Base-by-base conservation (phyloP, 2,888 invertebrate genomes). In the Toxonevra muliebris region DNA sequence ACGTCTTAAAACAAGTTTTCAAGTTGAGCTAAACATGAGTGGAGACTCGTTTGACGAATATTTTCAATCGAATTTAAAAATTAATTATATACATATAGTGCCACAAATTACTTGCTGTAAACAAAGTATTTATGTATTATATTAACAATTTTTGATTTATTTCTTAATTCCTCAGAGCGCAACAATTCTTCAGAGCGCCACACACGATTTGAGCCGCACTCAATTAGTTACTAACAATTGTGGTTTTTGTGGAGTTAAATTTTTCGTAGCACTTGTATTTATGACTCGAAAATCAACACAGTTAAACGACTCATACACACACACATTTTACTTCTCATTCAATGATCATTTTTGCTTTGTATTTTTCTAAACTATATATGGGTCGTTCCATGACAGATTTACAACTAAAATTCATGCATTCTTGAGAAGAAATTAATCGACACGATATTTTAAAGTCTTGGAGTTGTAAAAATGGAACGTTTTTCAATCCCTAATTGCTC, bases 391-490 rank as follows among this genome's bases (percentile, higher is more conserved):
- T 58, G 15, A 10, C 11, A 42, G 4, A 8, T 19, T 59, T 59
- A 19, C 17, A 59, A 43, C n/a, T 11, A 42, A 58, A 42, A 20
- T 45, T 20, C 58, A 59, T 59, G 58, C 58, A 59, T n/a, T n/a
- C n/a, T n/a, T n/a, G n/a, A n/a, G n/a, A n/a, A n/a, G n/a, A n/a
- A n/a, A n/a, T n/a, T n/a, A n/a, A n/a, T n/a, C n/a, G n/a, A n/a
- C n/a, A n/a, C n/a, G n/a, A n/a, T n/a, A n/a, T n/a, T n/a, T n/a
- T n/a, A n/a, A n/a, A n/a, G n/a, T n/a, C n/a, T n/a, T n/a, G n/a
- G n/a, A n/a, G n/a, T n/a, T n/a, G n/a, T n/a, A n/a, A n/a, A n/a
- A n/a, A n/a, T n/a, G n/a, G n/a, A n/a, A n/a, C n/a, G n/a, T n/a
- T n/a, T n/a, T n/a, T n/a, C n/a, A n/a, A n/a, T n/a, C n/a, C n/a